phyloP scores from a whole-genome alignment of 2,888 invertebrate species.

The Esperia sulphurella region DNA sequence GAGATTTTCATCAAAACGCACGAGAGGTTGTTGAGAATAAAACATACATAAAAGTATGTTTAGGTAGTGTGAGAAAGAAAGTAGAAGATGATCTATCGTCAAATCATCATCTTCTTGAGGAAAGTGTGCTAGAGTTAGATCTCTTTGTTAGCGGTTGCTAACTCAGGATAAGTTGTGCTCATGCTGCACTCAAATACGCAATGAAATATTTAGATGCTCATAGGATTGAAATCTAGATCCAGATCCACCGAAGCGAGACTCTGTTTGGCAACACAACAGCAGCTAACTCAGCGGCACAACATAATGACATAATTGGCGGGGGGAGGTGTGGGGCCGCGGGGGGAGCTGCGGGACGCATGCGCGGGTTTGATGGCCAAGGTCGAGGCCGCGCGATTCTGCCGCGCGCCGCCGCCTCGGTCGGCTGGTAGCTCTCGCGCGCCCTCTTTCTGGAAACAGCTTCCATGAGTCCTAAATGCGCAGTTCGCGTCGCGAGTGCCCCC shows the following conservation, averaged over 20 bases:
- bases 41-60: no score
- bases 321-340: conserved; percentile 23
- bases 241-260: conserved; percentile 57
- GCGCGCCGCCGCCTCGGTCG: conserved; percentile 73
- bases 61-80: no score
- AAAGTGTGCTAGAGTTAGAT: no score
- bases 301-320: conserved; percentile 78
- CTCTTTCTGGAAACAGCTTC: conserved; percentile 55
- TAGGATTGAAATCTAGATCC: conserved; percentile 16
- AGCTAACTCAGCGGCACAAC: conserved; percentile 45
- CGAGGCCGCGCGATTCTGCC: conserved; percentile 75
- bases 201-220: not conserved
- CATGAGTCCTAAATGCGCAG: conserved; percentile 53
- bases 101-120: no score
- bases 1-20: no score
- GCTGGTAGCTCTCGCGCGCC: conserved; percentile 59
- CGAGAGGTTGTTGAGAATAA: no score
- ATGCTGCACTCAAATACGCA: not conserved
- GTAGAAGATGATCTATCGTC: no score
- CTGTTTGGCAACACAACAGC: conserved; percentile 67
- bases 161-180: no score
- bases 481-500: conserved; percentile 53
- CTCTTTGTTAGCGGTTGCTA: no score
- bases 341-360: conserved; percentile 68
- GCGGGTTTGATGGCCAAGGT: conserved; percentile 79